Percentiles rank a stretch among this genome's conserved stretches.
Evolutionary conservation across 2,113 vertebrate genomes (phyloP).

Genomic region (Pagrus major): DNA sequence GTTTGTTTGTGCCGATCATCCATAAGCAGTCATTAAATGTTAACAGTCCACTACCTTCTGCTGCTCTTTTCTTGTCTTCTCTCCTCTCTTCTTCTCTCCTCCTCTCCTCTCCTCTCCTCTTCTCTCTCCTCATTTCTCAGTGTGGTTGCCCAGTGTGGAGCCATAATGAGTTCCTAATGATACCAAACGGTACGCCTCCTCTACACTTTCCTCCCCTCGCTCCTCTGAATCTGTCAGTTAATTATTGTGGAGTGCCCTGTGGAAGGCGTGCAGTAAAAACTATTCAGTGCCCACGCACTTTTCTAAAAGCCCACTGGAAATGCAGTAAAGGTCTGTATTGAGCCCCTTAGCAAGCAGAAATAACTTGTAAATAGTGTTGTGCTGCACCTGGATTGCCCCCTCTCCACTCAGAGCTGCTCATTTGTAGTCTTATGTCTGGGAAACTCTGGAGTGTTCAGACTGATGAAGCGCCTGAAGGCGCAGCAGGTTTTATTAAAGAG

Average conservation of each 20-base stretch:
- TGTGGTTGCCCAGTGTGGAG: neutral
- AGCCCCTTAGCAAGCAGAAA: conserved; percentile 24
- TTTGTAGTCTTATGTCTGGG: conserved; percentile 28
- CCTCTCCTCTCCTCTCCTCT: neutral
- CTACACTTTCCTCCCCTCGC: conserved; percentile 8
- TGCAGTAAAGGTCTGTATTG: conserved; percentile 15
- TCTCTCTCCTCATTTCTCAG: conserved; percentile 8
- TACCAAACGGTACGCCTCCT: conserved; percentile 38
- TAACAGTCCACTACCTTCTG: conserved; percentile 70
- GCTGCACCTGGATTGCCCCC: conserved; percentile 26
- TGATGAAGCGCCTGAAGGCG: conserved; percentile 14
- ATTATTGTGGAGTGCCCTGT: conserved; percentile 42
- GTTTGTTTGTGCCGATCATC: conserved; percentile 62
- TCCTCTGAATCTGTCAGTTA: conserved; percentile 21
- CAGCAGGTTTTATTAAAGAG: conserved; percentile 34
- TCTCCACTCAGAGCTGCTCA: conserved; percentile 22
- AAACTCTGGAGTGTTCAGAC: conserved; percentile 6
- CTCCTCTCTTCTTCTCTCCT: neutral
- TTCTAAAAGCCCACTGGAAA: conserved; percentile 20
- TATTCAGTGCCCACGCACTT: neutral
- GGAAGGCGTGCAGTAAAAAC: conserved; percentile 38
- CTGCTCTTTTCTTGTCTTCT: neutral
- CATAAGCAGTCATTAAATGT: conserved; percentile 71
- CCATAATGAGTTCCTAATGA: conserved; percentile 72
- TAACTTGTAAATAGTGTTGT: conserved; percentile 26